Evolutionary conservation across 2,888 invertebrate genomes (phyloP), one percentile per base, ranked within the genome.

Genomic region (Acleris holmiana): DNA sequence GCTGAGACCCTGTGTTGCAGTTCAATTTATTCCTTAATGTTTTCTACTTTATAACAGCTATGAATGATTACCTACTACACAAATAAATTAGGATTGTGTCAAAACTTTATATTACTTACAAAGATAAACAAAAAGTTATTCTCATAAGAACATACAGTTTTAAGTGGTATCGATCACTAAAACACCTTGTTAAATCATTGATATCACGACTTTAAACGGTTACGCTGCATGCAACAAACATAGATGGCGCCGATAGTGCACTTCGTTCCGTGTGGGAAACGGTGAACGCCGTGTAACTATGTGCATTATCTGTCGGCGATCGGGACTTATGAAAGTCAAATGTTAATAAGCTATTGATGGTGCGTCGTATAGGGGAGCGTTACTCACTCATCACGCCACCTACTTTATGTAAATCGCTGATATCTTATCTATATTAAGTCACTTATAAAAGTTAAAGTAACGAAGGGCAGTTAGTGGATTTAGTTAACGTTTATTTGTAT

Each of bases 241-340:
- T 73, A 75, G 77, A 78, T 79, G 71, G 67, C 65, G 69, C 68
- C 66, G 80, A 81, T 82, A 79, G 75, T 65, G 60, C 67, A 71
- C 74, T 72, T 71, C 44, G 67, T 70, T 74, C 72, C 76, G 74
- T 76, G 80, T 80, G 81, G 79, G 81, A 79, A 13, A 81, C 75
- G 69, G 53, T 54, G 71, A 56, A 75, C 75, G 74, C 78, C 76
- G 77, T 74, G 73, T 69, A 69, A 75, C 75, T 73, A 72, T 69
- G 69, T 71, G 68, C 68, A 73, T 75, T 86, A 85, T 86, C 85
- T 78, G 76, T 77, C 71, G 75, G 70, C 74, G 73, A 84, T 84
- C 84, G 69, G 73, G 80, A 82, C 83, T 76, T 73, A 71, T 71
- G 71, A 69, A 67, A 73, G 69, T 71, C 73, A 70, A 73, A 76